Conservation (phyloP, 2,888 invertebrate genomes). For the Drosophila peninsularis region DNA sequence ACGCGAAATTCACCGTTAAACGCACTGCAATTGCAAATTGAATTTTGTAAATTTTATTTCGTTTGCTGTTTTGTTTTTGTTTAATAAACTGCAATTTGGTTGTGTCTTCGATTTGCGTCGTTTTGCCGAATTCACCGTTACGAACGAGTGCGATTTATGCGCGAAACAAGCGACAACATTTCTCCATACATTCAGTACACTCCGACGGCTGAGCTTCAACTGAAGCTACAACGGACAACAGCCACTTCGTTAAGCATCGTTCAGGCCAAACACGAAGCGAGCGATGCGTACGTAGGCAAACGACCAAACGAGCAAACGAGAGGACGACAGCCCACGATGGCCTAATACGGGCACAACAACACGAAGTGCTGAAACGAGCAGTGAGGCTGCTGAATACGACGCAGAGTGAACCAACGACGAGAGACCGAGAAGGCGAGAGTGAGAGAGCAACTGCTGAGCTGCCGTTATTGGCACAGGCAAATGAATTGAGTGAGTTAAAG, state of each 20-base stretch:
- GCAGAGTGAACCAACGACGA: background rate
- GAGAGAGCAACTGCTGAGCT: background rate
- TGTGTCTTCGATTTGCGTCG: constrained; percentile 22
- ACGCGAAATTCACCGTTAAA: constrained; percentile 24
- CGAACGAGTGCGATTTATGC: constrained; percentile 47
- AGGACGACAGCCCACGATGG: constrained; percentile 30
- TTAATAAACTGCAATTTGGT: background rate
- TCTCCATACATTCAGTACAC: constrained; percentile 79
- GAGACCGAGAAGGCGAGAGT: background rate
- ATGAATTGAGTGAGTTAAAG: background rate
- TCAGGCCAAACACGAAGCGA: constrained; percentile 12
- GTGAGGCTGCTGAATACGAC: constrained; percentile 41
- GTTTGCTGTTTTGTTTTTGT: background rate
- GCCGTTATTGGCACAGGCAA: background rate
- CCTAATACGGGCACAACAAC: constrained; percentile 8
- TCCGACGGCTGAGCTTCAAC: constrained; percentile 84
- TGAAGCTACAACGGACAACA: constrained; percentile 67
- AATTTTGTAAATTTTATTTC: background rate
- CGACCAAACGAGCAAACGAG: constrained; percentile 23
- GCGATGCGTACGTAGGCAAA: constrained; percentile 3
- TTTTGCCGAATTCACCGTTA: constrained; percentile 38
- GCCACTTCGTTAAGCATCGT: constrained; percentile 43
- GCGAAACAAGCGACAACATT: constrained; percentile 68
- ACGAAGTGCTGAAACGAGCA: constrained; percentile 27
- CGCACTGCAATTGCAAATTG: background rate